These are phyloP conservation scores for Neodiprion fabricii DNA, from an alignment of 1,140 invertebrate genomes.

Conservation along the genomic window DNA sequence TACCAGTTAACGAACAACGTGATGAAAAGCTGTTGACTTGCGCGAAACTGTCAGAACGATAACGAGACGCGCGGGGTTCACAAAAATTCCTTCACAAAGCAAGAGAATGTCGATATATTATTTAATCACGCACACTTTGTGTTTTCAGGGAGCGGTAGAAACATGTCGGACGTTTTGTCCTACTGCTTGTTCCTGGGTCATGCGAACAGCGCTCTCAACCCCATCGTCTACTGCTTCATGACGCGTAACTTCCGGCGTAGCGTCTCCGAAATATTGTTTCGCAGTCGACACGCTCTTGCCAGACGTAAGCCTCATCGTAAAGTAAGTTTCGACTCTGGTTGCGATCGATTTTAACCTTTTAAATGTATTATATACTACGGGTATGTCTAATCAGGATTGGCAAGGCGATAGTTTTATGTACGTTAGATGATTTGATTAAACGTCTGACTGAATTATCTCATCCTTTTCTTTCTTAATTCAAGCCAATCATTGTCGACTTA, in stretches of 20 bases:
- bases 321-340: slow-evolving; percentile 21
- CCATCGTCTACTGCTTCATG: slow-evolving; percentile 88
- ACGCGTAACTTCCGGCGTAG: slow-evolving; percentile 84
- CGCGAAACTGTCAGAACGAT: too few species aligned
- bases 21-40: too few species aligned
- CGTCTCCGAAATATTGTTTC: slow-evolving; percentile 65
- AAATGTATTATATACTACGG: neutral
- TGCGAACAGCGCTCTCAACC: slow-evolving; percentile 86
- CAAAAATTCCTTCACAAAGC: too few species aligned
- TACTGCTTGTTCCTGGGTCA: slow-evolving; percentile 69
- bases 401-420: neutral
- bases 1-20: too few species aligned
- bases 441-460: too few species aligned
- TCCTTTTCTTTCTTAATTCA: too few species aligned
- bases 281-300: slow-evolving; percentile 37
- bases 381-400: neutral
- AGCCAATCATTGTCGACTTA: too few species aligned
- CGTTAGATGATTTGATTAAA: too few species aligned
- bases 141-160: slow-evolving; percentile 33
- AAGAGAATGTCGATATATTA: too few species aligned
- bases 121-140: neutral
- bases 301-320: slow-evolving; percentile 26
- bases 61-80: too few species aligned
- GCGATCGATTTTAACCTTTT: neutral
- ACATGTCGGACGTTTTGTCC: slow-evolving; percentile 45